phyloP scores from a whole-genome alignment of 2,888 invertebrate genomes.

The Synergus laeviventris region DNA sequence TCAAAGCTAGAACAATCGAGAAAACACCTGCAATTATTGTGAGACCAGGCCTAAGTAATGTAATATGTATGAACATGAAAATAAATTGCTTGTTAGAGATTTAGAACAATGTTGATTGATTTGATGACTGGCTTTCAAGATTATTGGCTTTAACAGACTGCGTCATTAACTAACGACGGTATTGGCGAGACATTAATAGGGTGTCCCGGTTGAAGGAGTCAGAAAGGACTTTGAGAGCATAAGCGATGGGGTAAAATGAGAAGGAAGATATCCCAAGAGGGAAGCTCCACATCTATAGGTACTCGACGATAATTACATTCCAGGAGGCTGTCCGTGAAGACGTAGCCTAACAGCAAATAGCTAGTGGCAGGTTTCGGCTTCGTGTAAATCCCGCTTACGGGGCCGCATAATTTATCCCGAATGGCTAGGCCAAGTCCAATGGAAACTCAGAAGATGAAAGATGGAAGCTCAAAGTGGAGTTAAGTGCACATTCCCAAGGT shows the following conservation, averaged over 20 bases:
- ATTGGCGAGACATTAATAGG: conserved; percentile 53
- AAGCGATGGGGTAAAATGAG: conserved; percentile 49
- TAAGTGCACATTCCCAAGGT: conserved; percentile 13
- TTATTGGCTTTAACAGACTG: conserved; percentile 41
- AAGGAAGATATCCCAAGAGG: conserved; percentile 48
- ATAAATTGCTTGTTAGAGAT: not conserved
- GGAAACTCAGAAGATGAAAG: conserved; percentile 13
- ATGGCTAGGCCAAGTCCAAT: conserved; percentile 21
- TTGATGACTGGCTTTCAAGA: conserved; percentile 17
- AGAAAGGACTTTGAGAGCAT: conserved; percentile 51
- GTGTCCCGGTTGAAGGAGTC: conserved; percentile 47
- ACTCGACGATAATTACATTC: conserved; percentile 67
- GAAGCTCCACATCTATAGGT: conserved; percentile 43
- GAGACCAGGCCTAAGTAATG: not conserved
- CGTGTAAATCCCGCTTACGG: conserved; percentile 30
- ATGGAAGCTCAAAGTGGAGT: conserved; percentile 17
- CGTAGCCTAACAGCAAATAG: conserved; percentile 49
- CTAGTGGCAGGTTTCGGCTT: conserved; percentile 45
- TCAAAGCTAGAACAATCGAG: too few relatives aligned
- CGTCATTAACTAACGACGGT: conserved; percentile 57
- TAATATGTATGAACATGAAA: not conserved
- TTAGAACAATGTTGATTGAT: conserved; percentile 34
- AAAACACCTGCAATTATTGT: not conserved
- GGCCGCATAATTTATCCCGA: conserved; percentile 34
- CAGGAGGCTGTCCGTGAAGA: conserved; percentile 55